Conservation (phyloP, 2,113 vertebrate species). For the Mastomys natalensis region DNA sequence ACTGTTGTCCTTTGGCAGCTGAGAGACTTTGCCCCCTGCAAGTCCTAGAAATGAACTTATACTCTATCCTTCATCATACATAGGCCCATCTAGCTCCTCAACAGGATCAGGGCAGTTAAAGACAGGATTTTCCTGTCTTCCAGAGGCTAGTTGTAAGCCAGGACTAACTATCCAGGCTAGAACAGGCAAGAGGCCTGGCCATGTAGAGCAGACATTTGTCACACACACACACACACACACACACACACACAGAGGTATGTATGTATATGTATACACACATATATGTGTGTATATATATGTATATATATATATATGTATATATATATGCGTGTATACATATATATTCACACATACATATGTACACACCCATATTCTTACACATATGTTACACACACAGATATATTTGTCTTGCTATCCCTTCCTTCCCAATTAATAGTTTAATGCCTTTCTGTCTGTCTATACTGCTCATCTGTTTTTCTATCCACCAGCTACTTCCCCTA, state of each 20-base stretch:
- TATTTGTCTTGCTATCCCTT: no score
- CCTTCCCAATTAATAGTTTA: not conserved
- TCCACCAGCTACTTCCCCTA: not conserved
- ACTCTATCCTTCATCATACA: not conserved
- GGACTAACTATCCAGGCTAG: not conserved
- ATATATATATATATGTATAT: no score
- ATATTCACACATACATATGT: no score
- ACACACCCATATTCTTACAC: no score
- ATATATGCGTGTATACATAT: no score
- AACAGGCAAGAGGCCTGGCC: not conserved
- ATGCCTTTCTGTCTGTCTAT: not conserved
- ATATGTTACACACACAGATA: no score
- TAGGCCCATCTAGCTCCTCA: no score
- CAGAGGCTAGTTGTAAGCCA: not conserved
- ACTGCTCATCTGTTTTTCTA: not conserved
- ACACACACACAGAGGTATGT: no score
- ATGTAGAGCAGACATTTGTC: no score
- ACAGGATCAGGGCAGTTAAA: not conserved
- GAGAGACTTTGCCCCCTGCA: not conserved
- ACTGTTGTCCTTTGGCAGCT: no score
- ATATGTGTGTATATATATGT: no score
- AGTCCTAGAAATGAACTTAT: not conserved
- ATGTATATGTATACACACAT: rapidly evolving
- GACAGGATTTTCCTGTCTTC: not conserved
- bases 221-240: no score